Base-by-base conservation (phyloP, 2,888 invertebrate species). In the Rosalia funebris region DNA sequence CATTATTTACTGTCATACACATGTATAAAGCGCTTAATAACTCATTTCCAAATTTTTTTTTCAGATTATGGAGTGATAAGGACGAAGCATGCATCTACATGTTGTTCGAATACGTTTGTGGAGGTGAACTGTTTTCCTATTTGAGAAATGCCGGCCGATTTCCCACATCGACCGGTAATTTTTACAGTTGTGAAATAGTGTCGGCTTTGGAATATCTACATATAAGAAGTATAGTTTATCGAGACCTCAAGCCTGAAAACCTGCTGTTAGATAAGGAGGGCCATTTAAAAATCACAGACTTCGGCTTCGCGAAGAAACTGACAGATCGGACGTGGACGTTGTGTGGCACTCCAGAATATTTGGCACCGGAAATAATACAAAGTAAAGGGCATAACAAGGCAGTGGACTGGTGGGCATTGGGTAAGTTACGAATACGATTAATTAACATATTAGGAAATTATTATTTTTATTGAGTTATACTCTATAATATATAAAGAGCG, bases 391-490 rank as follows among this genome's bases (percentile, higher is more conserved):
- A 98, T 83, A 98, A 98, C 79, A 96, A 94, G 80, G 96, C 96
- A 4, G 98, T 98, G 0, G 98, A 98, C 80, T 98, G 97, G 96
- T 98, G 98, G 98, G 97, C 98, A 14, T 85, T 98, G 76, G 98
- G 92, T 92, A 81, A 82, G 84, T 74, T 54, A 37, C 25, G 41
- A 9, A 41, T 20, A n/a, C n/a, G 1, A 15, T 39, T 14, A 11
- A 31, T n/a, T n/a, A n/a, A n/a, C n/a, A n/a, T n/a, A n/a, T n/a
- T n/a, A n/a, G n/a, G n/a, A n/a, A n/a, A n/a, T n/a, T 47, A 41
- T 50, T 12, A 50, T 16, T 50, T 2, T 20, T 32, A 37, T 14
- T 54, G 31, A n/a, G n/a, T n/a, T n/a, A n/a, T n/a, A n/a, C n/a
- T n/a, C n/a, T n/a, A n/a, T n/a, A n/a, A n/a, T n/a, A n/a, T n/a